phyloP scores from a whole-genome alignment of 2,888 invertebrate species.

The Sminthurides aquaticus region DNA sequence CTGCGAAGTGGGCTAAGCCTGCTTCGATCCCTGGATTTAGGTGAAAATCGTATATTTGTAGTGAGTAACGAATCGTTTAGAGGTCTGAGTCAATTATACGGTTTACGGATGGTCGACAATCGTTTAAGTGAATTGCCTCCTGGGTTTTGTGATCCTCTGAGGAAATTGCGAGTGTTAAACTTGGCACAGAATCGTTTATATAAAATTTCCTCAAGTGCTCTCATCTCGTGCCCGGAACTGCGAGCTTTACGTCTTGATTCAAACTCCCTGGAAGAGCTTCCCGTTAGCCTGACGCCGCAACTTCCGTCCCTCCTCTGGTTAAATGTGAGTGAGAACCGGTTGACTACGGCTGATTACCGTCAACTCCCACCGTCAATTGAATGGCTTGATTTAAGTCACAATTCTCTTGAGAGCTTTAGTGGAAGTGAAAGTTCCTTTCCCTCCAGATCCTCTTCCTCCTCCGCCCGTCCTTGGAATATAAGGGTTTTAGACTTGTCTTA shows the following conservation, averaged over 20 bases:
- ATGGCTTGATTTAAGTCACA: constrained; percentile 66
- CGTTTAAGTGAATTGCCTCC: constrained; percentile 74
- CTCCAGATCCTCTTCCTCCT: background rate
- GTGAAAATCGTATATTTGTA: constrained; percentile 79
- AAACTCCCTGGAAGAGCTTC: constrained; percentile 79
- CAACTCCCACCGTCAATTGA: constrained; percentile 72
- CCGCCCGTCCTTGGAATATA: constrained; percentile 5
- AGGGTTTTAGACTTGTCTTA: constrained; percentile 81
- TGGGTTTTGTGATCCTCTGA: constrained; percentile 80
- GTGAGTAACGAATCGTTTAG: constrained; percentile 78
- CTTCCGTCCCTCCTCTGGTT: constrained; percentile 76
- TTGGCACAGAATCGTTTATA: constrained; percentile 80
- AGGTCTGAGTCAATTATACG: constrained; percentile 76
- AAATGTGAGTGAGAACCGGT: constrained; percentile 81
- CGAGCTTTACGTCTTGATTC: constrained; percentile 81
- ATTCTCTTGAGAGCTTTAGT: constrained; percentile 28
- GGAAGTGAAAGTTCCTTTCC: constrained; percentile 53
- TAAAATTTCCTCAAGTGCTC: constrained; percentile 73
- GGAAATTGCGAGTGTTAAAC: constrained; percentile 74
- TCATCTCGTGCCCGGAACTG: constrained; percentile 69
- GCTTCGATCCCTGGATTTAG: constrained; percentile 79
- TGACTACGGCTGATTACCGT: constrained; percentile 80
- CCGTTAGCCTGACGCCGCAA: constrained; percentile 73
- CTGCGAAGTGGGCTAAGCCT: constrained; percentile 64
- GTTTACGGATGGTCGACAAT: constrained; percentile 80